Base-by-base conservation (phyloP, 2,888 invertebrate species). In the Homarus gammarus region DNA sequence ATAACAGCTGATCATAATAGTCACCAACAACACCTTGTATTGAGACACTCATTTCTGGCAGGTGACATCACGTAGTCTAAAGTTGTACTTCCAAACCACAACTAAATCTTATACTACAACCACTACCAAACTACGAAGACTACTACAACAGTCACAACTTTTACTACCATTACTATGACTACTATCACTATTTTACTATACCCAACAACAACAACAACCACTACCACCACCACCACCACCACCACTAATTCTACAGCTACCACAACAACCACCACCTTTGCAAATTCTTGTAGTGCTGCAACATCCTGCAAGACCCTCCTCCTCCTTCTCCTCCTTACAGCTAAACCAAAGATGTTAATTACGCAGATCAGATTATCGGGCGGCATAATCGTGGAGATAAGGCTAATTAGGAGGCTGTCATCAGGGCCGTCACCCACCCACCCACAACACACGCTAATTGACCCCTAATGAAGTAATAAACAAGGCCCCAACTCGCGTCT, bases 301-400 rank as follows among this genome's bases (percentile, higher is more conserved):
- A 18, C 82, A 31, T 31, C 10, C 27, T 18, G 12, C n/a, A 6
- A 22, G 64, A n/a, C 12, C 15, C 5, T 18, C 33, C 73, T 6
- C 8, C 27, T 18, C 44, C 33, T 22, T 40, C 49, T 84, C 56
- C 40, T 51, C 79, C 56, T 61, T 36, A 61, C 86, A 70, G 86
- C 86, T 86, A 56, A 73, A 49, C 84, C 75, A 79, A 87, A 87
- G 87, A 87, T 87, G 87, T 68, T 87, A 87, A 87, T 87, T 87
- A 87, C 79, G 79, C 33, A 87, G 87, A 79, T 87, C 87, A 87
- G 87, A 87, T 87, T 87, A 87, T 87, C 81, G 72, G 79, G 70
- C 87, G 87, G 79, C 79, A 81, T 87, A 81, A 87, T 87, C 79
- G 73, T 70, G 87, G 73, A 87, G 87, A 87, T 87, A 87, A 70